Evolutionary conservation across 1,140 invertebrate genomes (phyloP), one percentile per base, ranked within the genome.

Genomic region (Anastrepha ludens): DNA sequence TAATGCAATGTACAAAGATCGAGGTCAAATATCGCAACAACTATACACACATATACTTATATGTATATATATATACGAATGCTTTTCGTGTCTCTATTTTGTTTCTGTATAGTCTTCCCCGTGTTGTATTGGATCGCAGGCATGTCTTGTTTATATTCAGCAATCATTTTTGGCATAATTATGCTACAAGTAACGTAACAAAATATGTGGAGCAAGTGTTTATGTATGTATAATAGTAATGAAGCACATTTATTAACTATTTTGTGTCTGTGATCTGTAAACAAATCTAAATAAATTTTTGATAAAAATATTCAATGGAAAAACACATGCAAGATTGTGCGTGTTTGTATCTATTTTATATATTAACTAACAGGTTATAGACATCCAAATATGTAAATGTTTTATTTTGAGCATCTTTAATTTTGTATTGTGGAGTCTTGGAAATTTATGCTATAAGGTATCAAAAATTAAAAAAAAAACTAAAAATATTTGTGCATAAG

Each of bases 211-310:
- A 29, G 29, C 8, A 62, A n/a, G 41, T 74, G 17, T 20, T 13
- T n/a, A 86, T 62, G 13, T 62, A 0, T 86, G 55, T 29, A 86
- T 86, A 60, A 39, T n/a, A 62, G 55, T 78, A 50, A 50, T n/a
- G 70, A 78, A 78, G 20, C 78, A 60, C 20, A 8, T 86, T 62
- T 59, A 15, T 60, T 86, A 41, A 86, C 4, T 39, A 65, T 62
- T 62, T 86, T 86, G 2, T 86, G 85, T 62, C 55, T 86, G 85
- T 86, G 85, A 86, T 86, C 41, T 59, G 62, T 86, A 3, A 86
- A 64, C 17, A 64, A 86, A 86, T 62, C 20, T 5, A 41, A 85
- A 50, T 86, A 62, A 62, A n/a, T 86, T 15, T 44, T 50, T 62
- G 50, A 65, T 86, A 44, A 86, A 20, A 11, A 15, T 58, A 41